Conservation (phyloP, 1,140 invertebrate species). For the Saccostrea cuccullata region DNA sequence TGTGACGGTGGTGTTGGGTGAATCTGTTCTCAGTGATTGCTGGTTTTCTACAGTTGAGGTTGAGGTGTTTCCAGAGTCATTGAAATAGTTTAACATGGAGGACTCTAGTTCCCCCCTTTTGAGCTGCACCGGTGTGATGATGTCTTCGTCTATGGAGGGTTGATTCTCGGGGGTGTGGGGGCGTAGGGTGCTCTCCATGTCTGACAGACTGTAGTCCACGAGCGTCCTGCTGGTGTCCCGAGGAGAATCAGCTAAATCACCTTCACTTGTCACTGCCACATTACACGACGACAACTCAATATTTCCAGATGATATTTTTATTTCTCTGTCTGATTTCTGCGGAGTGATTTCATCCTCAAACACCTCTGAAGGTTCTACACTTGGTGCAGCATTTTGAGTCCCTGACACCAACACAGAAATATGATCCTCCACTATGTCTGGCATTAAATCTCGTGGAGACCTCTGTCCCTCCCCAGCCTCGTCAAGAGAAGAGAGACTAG, state of each 20-base stretch:
- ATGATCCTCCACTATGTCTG: conserved; percentile 48
- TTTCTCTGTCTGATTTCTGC: conserved; percentile 50
- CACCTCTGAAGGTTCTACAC: conserved; percentile 40
- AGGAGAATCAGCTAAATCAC: conserved; percentile 29
- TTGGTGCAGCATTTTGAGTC: conserved; percentile 16
- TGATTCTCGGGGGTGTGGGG: conserved; percentile 52
- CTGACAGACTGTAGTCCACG: conserved; percentile 55
- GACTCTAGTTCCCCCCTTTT: conserved; percentile 37
- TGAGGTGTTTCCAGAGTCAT: conserved; percentile 7
- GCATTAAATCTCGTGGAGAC: conserved; percentile 10
- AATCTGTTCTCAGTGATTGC: not conserved
- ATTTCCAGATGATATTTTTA: conserved; percentile 48
- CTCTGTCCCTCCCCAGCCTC: conserved; percentile 32
- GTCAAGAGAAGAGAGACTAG: conserved; percentile 26
- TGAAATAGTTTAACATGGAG: conserved; percentile 8
- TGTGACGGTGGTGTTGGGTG: conserved; percentile 42
- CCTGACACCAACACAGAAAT: conserved; percentile 37
- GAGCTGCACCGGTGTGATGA: conserved; percentile 46
- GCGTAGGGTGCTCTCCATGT: conserved; percentile 52
- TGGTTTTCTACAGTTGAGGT: not conserved
- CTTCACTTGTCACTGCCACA: conserved; percentile 12
- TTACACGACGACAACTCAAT: conserved; percentile 52
- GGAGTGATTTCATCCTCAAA: conserved; percentile 59
- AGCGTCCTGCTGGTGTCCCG: conserved; percentile 45
- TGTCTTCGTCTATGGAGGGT: conserved; percentile 51